Evolutionary conservation across 2,888 invertebrate genomes (phyloP), one percentile per base, ranked within the genome.

Genomic region (Drosophila differens): DNA sequence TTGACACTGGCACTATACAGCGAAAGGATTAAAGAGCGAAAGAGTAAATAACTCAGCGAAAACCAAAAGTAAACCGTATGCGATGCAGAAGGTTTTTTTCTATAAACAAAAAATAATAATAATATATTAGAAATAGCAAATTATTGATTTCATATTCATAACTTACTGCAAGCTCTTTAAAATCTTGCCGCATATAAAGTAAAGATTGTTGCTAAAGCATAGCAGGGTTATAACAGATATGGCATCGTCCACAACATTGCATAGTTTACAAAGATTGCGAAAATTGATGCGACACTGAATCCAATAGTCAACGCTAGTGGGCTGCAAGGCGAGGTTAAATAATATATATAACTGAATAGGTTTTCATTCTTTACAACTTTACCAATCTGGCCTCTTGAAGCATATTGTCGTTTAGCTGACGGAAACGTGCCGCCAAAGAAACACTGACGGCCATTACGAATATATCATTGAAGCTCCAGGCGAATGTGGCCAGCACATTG

Each of bases 381-480:
- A 93, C 95, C 92, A 94, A 93, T 81, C 93, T 94, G 52, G 94
- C 93, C 62, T 94, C 91, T 0, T 92, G 88, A 53, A 93, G 87
- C 70, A 95, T 92, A 62, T 94, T 92, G 47, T 92, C 92, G 82
- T 96, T 96, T 4, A 96, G 91, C 82, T 95, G 95, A 25, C 94
- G 94, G 85, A 96, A 96, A 44, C 95, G 94, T 4, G 95, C 94
- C 0, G 95, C 94, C 22, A 97, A 91, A 0, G 96, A 95, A 89
- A 95, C 94, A 91, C 96, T 96, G 35, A 96, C 94, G 3, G 96
- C 91, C 89, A 96, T 96, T 9, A 97, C 95, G 72, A 96, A 95
- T 55, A 96, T 93, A 83, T 96, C 96, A 85, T 96, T 96, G 67
- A 95, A 96, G 88, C 96, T 96, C 96, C 96, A 97, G 1, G 95